These are phyloP conservation scores for Myrmecophaga tridactyla DNA, from an alignment of 2,113 vertebrate genomes.

Conservation along the genomic window DNA sequence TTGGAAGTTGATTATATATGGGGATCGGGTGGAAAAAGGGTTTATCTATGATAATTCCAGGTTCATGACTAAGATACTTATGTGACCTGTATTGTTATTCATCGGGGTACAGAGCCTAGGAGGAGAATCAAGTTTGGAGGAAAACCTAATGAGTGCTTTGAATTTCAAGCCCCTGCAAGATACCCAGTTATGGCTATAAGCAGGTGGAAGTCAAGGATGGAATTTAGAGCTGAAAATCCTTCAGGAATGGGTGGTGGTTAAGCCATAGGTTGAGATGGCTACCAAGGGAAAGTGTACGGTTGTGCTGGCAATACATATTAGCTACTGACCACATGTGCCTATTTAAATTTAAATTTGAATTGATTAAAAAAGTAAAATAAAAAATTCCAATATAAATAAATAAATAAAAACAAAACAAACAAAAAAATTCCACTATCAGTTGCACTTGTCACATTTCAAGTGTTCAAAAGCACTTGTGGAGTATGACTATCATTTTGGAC, in stretches of 20 bases:
- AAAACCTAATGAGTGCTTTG: background rate
- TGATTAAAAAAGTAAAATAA: conserved; percentile 21
- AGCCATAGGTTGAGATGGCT: background rate
- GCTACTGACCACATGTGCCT: background rate
- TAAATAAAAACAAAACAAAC: too few species aligned
- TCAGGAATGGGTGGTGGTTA: background rate
- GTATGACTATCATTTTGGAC: background rate
- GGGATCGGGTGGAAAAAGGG: background rate
- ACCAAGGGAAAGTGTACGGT: background rate
- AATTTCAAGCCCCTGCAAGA: background rate
- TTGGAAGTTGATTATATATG: background rate
- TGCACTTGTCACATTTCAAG: background rate
- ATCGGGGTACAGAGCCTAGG: background rate
- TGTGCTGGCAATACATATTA: background rate
- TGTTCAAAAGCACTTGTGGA: background rate
- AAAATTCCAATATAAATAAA: too few species aligned
- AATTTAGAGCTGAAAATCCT: background rate
- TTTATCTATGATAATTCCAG: background rate
- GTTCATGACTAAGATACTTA: background rate
- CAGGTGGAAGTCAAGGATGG: background rate
- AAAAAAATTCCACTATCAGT: background rate
- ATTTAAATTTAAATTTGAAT: background rate
- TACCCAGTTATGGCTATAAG: background rate
- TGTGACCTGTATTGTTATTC: background rate
- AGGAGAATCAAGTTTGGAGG: background rate